A percentile compares a stretch with the other conserved stretches of the same genome.
phyloP scores from a whole-genome alignment of 2,113 vertebrate species.

The Cynocephalus volans region DNA sequence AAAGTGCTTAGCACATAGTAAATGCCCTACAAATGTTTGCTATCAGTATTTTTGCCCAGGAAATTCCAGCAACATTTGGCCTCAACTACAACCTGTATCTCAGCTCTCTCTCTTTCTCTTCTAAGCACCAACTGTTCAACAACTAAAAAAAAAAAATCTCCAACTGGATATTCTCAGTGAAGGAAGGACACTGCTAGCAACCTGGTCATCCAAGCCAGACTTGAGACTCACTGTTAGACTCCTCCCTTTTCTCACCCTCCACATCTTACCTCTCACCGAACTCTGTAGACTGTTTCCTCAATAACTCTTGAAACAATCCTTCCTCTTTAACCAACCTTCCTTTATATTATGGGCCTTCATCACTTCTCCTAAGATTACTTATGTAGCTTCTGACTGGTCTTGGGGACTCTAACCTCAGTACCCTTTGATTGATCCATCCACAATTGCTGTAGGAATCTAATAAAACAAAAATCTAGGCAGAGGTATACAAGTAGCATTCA shows the following conservation, averaged over 20 bases:
- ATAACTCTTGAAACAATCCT: not conserved
- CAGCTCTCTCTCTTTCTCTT: not conserved
- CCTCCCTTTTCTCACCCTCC: not conserved
- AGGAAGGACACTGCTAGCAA: slow-evolving; percentile 6
- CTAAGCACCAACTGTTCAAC: not conserved
- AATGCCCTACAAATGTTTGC: slow-evolving; percentile 10
- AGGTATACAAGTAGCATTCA: too few relatives aligned
- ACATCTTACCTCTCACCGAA: not conserved
- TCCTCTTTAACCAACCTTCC: not conserved
- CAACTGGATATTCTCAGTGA: not conserved
- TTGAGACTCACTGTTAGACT: not conserved
- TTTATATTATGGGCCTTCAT: not conserved
- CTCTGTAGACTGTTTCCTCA: not conserved
- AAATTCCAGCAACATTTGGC: slow-evolving; percentile 20
- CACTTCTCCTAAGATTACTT: slow-evolving; percentile 25
- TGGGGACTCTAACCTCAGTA: not conserved
- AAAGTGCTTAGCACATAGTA: not conserved
- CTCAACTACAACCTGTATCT: slow-evolving; percentile 41
- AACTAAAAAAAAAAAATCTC: not conserved
- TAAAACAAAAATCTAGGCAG: slow-evolving; percentile 58
- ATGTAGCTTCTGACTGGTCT: not conserved
- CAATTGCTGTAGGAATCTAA: not conserved
- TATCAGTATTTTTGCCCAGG: not conserved
- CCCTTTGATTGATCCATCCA: not conserved
- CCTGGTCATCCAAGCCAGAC: not conserved